Base-by-base conservation (phyloP, 1,140 invertebrate genomes). In the Aphelenchoides avenae region DNA sequence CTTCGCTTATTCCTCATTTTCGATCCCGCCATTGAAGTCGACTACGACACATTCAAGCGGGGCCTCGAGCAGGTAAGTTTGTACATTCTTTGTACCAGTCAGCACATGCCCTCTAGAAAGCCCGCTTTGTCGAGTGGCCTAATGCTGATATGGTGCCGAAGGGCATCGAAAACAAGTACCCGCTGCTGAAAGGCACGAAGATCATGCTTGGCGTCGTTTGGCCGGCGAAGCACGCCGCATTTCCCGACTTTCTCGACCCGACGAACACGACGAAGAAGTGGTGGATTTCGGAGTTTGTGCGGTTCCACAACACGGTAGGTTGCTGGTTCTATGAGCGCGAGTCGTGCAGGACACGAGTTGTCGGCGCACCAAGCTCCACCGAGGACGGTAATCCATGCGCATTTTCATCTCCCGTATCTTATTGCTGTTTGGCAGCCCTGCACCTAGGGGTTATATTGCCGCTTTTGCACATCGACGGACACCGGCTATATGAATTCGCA, bases 231-330 rank as follows among this genome's bases (percentile, higher is more conserved):
- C 64, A 72, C 7, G 73, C 68, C 0, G 76, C n/a, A 1, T 61
- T 33, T 43, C 74, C 75, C 3, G 78, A 79, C 52, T 79, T 75
- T 49, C 71, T 71, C 7, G 66, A 79, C 43, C n/a, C 42, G 1
- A 33, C 57, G 30, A 20, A n/a, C 4, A 53, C 50, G 0, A 61
- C 68, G 11, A 26, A 52, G 11, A 40, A 55, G 5, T 73, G 66
- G 66, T 69, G 66, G 66, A 41, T 40, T 20, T 36, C 71, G 15
- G 64, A 68, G 34, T 65, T 62, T 58, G 33, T 37, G 27, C 48
- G 24, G 47, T 66, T 42, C 36, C 57, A 48, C 24, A 22, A 61
- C 5, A 13, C 41, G 18, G 57, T 60, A 55, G n/a, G n/a, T n/a
- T n/a, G n/a, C n/a, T n/a, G n/a, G n/a, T n/a, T n/a, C n/a, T n/a